Conservation (phyloP, 2,113 vertebrate genomes). For the Microcebus tavaratra region DNA sequence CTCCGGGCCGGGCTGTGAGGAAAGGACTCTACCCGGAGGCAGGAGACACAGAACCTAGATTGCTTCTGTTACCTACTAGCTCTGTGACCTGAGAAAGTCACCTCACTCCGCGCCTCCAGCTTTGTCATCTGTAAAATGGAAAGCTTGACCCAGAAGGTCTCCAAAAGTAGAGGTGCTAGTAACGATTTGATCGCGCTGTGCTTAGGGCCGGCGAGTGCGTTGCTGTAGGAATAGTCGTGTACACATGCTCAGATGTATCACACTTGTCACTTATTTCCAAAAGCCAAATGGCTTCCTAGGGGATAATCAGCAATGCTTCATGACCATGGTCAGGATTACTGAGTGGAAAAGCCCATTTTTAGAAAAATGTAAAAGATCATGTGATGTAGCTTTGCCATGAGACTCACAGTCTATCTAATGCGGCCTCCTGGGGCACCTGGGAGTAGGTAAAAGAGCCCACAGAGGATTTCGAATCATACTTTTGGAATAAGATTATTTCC, state of each 20-base stretch:
- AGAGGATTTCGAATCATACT: not conserved
- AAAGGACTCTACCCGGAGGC: not conserved
- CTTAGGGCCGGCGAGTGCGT: fast-evolving
- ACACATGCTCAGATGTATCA: not conserved
- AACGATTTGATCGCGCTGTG: not conserved
- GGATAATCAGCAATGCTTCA: not conserved
- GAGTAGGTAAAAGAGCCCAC: not conserved
- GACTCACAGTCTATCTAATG: not conserved
- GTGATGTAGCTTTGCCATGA: not conserved
- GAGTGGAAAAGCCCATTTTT: not conserved
- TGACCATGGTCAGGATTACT: not conserved
- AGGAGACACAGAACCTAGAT: fast-evolving
- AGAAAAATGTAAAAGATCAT: not conserved
- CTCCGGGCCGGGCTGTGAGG: fast-evolving
- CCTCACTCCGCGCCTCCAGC: not conserved
- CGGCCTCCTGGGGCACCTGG: not conserved
- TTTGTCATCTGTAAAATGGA: not conserved
- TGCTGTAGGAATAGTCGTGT: not conserved
- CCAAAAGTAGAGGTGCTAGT: not conserved
- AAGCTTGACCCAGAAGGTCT: not conserved
- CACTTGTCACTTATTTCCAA: not conserved
- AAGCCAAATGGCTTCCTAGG: not conserved
- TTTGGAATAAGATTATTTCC: not conserved
- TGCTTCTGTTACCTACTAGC: not conserved
- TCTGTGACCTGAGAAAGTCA: not conserved